phyloP scores from a whole-genome alignment of 1,140 invertebrate species.

The Nasonia vitripennis region DNA sequence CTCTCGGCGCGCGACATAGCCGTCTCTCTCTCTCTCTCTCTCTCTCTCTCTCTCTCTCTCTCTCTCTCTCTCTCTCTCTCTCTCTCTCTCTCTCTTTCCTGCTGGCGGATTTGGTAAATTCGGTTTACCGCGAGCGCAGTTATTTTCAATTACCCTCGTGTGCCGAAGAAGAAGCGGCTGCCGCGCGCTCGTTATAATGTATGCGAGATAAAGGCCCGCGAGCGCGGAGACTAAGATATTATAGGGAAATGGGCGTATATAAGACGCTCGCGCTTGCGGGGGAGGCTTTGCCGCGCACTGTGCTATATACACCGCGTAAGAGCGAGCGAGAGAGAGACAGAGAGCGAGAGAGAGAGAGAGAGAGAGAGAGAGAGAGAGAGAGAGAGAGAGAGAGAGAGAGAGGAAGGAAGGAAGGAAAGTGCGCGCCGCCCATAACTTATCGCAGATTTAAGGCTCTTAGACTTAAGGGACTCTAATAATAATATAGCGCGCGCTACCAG shows the following conservation, averaged over 20 bases:
- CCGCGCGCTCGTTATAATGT: slow-evolving; percentile 65
- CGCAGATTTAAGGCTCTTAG: slow-evolving; percentile 77
- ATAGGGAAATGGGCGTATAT: slow-evolving; percentile 72
- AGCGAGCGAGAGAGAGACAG: background rate
- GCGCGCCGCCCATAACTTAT: slow-evolving; percentile 74
- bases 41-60: too few relatives aligned
- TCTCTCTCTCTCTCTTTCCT: too few relatives aligned
- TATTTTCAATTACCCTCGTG: slow-evolving; percentile 74
- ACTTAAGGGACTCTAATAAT: slow-evolving; percentile 77
- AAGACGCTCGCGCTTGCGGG: slow-evolving; percentile 61
- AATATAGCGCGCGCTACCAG: slow-evolving; percentile 71
- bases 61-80: too few relatives aligned
- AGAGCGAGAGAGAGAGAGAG: slow-evolving; percentile 15
- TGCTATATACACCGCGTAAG: background rate
- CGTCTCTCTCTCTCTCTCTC: too few relatives aligned
- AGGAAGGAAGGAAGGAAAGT: slow-evolving; percentile 55
- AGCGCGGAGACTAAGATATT: slow-evolving; percentile 74
- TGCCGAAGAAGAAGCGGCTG: slow-evolving; percentile 49
- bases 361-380: too few relatives aligned
- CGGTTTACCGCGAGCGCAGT: slow-evolving; percentile 66
- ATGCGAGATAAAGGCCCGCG: slow-evolving; percentile 73
- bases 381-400: too few relatives aligned
- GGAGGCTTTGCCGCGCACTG: slow-evolving; percentile 37
- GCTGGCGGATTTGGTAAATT: slow-evolving; percentile 61
- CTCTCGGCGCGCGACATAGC: slow-evolving; percentile 13